Evolutionary conservation across 2,888 invertebrate genomes (phyloP), one percentile per base, ranked within the genome.

Genomic region (Diarsia dahlii): DNA sequence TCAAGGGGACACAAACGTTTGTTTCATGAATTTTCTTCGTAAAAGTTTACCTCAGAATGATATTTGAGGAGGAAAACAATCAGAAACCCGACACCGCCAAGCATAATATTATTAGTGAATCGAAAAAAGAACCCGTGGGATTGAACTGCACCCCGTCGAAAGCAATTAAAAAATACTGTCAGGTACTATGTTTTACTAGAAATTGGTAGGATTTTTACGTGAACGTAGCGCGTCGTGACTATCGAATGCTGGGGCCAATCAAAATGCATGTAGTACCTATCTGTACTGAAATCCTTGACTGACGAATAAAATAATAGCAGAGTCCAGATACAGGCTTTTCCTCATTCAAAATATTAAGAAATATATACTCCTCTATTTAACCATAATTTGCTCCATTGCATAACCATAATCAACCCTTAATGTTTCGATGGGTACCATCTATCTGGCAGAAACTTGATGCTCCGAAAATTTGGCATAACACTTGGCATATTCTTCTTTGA

Each of bases 111-210:
- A 69, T 28, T 50, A 23, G 13, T 5, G 12, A 50, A 58, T n/a
- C 9, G 15, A 71, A 72, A 56, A 63, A 46, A 62, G 28, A 3
- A 50, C 52, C 28, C 5, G 34, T 71, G 18, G 45, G 34, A 76
- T 73, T 58, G 46, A 65, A 68, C 39, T 72, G 56, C 56, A 52
- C 78, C 12, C 46, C 39, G 50, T 58, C 69, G 56, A 73, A 81
- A 82, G 46, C 74, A 81, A 81, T 82, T 63, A 23, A 78, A 82
- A 65, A 78, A 81, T 20, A 28, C 68, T 77, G 56, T 54, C 65
- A 64, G 13, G 23, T 28, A 34, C 62, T 39, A 20, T 71, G 56
- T 78, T 66, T 58, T 70, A 70, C 45, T 66, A 76, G 70, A 46
- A 70, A 76, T 74, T 54, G 75, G 46, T 34, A 39, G 63, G 39